A percentile compares a stretch with the other conserved stretches of the same genome.
Conservation (phyloP, 2,113 vertebrate genomes). For the Sula dactylatra region DNA sequence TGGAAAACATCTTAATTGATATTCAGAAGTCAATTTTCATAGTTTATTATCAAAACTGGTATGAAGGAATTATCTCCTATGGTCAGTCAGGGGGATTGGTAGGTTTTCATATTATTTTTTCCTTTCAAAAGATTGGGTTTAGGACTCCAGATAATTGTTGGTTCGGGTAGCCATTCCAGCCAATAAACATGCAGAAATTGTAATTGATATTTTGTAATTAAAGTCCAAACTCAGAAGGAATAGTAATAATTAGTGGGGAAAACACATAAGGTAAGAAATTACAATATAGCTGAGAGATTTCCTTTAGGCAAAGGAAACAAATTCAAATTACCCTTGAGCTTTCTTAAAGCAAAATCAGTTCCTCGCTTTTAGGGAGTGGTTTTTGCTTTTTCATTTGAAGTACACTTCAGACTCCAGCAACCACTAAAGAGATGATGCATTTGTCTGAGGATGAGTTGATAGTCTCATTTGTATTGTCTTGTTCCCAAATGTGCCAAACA, state of each 20-base stretch:
- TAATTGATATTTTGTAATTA: slow-evolving; percentile 44
- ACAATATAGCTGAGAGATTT: not conserved
- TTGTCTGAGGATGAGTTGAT: not conserved
- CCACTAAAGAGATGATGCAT: not conserved
- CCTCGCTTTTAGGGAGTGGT: not conserved
- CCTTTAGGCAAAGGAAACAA: not conserved
- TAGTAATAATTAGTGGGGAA: slow-evolving; percentile 7
- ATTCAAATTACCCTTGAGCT: not conserved
- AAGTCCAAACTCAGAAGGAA: slow-evolving; percentile 24
- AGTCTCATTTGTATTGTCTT: not conserved
- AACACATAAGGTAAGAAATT: not conserved
- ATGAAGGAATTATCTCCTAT: not conserved
- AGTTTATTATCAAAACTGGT: slow-evolving; percentile 26
- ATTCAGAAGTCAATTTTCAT: slow-evolving; percentile 37
- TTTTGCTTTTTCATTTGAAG: not conserved
- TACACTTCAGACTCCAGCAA: not conserved
- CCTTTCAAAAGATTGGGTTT: not conserved
- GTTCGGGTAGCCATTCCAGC: not conserved
- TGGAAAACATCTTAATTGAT: slow-evolving; percentile 41
- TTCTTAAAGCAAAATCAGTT: slow-evolving; percentile 3
- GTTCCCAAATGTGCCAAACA: not conserved
- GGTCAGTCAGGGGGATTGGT: not conserved
- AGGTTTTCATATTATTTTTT: not conserved
- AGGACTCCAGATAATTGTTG: not conserved
- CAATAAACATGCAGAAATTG: slow-evolving; percentile 5